A percentile compares a stretch with the other conserved stretches of the same genome.
These are phyloP conservation scores for Crypturellus undulatus DNA, from an alignment of 2,113 vertebrate genomes.

Conservation along the genomic window DNA sequence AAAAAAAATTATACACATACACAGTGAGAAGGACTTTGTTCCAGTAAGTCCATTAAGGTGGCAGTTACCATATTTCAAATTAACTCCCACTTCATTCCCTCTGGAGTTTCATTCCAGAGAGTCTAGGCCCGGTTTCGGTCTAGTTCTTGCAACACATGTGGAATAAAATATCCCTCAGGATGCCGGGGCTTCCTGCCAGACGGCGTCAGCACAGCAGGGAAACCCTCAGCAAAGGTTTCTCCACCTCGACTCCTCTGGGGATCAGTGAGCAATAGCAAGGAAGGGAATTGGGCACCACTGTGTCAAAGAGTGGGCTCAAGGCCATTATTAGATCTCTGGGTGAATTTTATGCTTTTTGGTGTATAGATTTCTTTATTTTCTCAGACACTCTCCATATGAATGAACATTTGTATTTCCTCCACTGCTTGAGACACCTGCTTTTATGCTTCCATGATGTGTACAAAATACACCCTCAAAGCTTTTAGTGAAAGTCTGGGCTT, in stretches of 20 bases:
- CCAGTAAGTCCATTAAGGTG: not conserved
- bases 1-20: too few relatives aligned
- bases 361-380: not conserved
- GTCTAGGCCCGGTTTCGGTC: not conserved
- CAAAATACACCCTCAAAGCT: not conserved
- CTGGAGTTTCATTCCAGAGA: not conserved
- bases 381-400: not conserved
- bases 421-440: not conserved
- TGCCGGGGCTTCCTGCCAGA: not conserved
- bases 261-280: not conserved
- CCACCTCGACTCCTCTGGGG: not conserved
- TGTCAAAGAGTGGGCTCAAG: not conserved
- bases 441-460: not conserved
- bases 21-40: not conserved
- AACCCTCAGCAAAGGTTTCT: not conserved
- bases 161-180: not conserved
- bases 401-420: not conserved
- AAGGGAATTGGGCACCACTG: not conserved
- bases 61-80: not conserved
- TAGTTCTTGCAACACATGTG: not conserved
- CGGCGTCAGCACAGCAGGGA: not conserved
- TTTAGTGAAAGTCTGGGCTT: not conserved
- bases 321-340: rapidly evolving
- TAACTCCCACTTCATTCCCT: constrained; percentile 1
- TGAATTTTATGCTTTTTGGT: not conserved